Evolutionary conservation across 2,888 invertebrate species (phyloP).

Genomic region (Entomobrya multifasciata): DNA sequence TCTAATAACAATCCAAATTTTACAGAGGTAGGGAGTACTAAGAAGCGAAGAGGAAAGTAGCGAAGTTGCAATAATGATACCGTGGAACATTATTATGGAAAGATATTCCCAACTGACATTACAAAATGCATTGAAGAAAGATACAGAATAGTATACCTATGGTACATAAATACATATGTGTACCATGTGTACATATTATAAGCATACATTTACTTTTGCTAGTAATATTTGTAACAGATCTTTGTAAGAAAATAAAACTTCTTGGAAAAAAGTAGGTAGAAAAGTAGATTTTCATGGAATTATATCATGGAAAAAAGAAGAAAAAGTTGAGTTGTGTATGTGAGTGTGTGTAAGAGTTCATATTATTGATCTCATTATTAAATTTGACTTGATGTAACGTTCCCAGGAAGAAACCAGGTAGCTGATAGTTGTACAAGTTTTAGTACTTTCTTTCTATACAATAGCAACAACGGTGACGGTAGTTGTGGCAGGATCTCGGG

Average conservation of each 20-base stretch:
- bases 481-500: background rate
- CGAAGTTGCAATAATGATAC: too few relatives aligned
- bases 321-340: constrained; percentile 30
- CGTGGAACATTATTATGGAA: background rate
- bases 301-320: background rate
- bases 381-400: constrained; percentile 56
- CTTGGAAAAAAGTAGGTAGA: background rate
- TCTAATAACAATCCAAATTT: background rate
- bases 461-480: too few relatives aligned
- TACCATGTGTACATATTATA: too few relatives aligned
- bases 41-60: background rate
- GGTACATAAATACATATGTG: too few relatives aligned
- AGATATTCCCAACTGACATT: background rate
- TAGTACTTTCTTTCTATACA: background rate
- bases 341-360: background rate
- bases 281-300: background rate
- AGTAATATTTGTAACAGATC: too few relatives aligned
- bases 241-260: background rate
- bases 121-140: background rate
- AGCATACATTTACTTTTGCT: too few relatives aligned
- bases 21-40: background rate
- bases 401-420: background rate
- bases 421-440: background rate
- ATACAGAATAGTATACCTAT: background rate
- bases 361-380: constrained; percentile 74